These are phyloP conservation scores for Psococerastis gibbosa DNA, from an alignment of 2,888 invertebrate species.

Conservation along the genomic window DNA sequence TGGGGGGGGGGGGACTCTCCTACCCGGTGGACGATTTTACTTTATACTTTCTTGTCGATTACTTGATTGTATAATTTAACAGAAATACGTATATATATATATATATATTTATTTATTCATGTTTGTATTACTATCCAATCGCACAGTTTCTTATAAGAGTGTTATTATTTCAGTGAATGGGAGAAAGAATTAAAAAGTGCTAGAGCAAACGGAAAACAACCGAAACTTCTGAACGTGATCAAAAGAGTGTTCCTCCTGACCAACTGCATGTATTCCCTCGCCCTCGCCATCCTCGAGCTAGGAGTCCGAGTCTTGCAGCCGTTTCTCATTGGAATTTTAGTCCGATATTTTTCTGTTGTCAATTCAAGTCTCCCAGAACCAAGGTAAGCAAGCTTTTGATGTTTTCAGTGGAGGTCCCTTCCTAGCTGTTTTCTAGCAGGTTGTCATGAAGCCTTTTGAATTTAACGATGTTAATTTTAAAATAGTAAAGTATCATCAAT, in stretches of 20 bases:
- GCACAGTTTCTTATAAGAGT: neutral
- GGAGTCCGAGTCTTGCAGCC: slow-evolving; percentile 30
- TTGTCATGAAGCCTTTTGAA: no score
- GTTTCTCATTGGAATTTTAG: slow-evolving; percentile 30
- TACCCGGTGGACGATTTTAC: no score
- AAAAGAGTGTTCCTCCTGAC: slow-evolving; percentile 25
- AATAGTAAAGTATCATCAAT: no score
- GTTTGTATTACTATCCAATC: neutral
- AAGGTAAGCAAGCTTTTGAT: slow-evolving; percentile 3
- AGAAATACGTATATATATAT: no score
- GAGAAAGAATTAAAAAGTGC: slow-evolving; percentile 32
- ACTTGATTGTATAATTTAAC: no score
- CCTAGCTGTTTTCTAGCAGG: no score
- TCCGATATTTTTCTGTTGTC: slow-evolving; percentile 28
- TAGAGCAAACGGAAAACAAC: slow-evolving; percentile 25
- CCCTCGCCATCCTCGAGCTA: neutral
- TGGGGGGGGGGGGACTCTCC: no score
- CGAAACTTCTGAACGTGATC: slow-evolving; percentile 29
- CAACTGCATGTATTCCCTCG: neutral
- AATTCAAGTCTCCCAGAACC: neutral
- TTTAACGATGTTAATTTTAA: no score
- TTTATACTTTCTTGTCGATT: no score
- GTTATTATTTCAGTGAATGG: slow-evolving; percentile 34
- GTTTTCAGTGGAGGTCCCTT: neutral
- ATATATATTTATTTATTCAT: slow-evolving; percentile 3